phyloP scores from a whole-genome alignment of 1,140 invertebrate species.

The Penaeus vannamei region DNA sequence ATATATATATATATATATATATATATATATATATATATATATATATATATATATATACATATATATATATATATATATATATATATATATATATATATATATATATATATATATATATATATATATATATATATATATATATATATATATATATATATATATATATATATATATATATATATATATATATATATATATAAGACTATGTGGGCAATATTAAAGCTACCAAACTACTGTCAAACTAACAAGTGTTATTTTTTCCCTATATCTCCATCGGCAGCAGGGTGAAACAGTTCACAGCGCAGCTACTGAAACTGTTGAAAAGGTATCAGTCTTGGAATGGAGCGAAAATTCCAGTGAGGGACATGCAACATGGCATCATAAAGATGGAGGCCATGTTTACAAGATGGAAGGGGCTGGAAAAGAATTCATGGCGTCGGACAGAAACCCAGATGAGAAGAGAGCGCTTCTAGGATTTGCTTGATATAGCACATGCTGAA shows the following conservation, averaged over 20 bases:
- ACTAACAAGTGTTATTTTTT: neutral
- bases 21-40: too few relatives aligned
- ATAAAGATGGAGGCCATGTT: constrained; percentile 18
- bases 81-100: too few relatives aligned
- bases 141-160: too few relatives aligned
- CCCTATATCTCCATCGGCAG: constrained; percentile 23
- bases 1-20: too few relatives aligned
- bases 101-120: too few relatives aligned
- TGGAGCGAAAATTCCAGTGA: constrained; percentile 18
- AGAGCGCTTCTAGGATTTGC: constrained; percentile 20
- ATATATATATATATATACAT: too few relatives aligned
- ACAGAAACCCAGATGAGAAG: constrained; percentile 24
- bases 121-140: too few relatives aligned
- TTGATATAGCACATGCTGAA: constrained; percentile 29
- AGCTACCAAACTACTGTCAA: constrained; percentile 27
- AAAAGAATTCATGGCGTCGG: constrained; percentile 22
- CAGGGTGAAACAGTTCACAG: constrained; percentile 21
- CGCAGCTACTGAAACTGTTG: constrained; percentile 5
- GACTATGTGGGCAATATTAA: neutral
- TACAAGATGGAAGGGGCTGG: neutral
- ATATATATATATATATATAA: neutral
- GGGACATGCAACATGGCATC: constrained; percentile 7
- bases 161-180: too few relatives aligned
- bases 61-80: too few relatives aligned
- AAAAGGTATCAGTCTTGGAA: constrained; percentile 1